A percentile compares a stretch with the other conserved stretches of the same genome.
phyloP scores from a whole-genome alignment of 2,888 invertebrate species.

The Ceratothoa steindachneri region DNA sequence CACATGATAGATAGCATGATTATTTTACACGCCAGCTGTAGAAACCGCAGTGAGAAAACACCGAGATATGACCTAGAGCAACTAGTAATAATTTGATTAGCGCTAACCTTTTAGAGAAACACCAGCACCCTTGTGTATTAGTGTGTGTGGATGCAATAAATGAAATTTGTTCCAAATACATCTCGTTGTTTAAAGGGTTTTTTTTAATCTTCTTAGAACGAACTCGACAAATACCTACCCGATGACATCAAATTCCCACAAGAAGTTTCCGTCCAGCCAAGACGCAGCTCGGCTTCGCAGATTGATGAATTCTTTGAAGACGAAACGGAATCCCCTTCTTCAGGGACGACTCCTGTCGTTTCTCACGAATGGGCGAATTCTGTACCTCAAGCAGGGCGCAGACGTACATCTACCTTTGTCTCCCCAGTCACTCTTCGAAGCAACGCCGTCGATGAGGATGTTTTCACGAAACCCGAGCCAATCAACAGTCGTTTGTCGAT shows the following conservation, averaged over 20 bases:
- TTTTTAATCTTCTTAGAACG: constrained; percentile 24
- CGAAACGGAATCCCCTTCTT: constrained; percentile 13
- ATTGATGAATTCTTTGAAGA: constrained; percentile 64
- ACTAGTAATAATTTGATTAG: no score
- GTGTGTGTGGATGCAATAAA: no score
- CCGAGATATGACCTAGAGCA: no score
- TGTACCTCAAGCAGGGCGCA: constrained; percentile 9
- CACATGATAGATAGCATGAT: no score
- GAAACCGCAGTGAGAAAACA: no score
- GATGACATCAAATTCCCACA: constrained; percentile 31
- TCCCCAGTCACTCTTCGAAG: constrained; percentile 59
- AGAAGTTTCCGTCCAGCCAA: constrained; percentile 54
- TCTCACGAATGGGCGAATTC: constrained; percentile 50
- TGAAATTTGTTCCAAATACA: no score
- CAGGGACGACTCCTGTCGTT: constrained; percentile 36
- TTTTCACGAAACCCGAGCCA: constrained; percentile 68
- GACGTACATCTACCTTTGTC: constrained; percentile 56
- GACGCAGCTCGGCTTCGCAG: constrained; percentile 61
- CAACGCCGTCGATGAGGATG: constrained; percentile 67
- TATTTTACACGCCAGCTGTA: no score
- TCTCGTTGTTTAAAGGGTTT: background rate
- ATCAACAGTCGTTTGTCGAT: constrained; percentile 51
- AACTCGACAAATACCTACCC: constrained; percentile 48
- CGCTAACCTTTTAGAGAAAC: no score
- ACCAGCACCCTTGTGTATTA: no score